Percentiles rank a stretch among this genome's conserved stretches.
Evolutionary conservation across 2,113 vertebrate species (phyloP).

Genomic region (Cryptomyrus ogoouensis): DNA sequence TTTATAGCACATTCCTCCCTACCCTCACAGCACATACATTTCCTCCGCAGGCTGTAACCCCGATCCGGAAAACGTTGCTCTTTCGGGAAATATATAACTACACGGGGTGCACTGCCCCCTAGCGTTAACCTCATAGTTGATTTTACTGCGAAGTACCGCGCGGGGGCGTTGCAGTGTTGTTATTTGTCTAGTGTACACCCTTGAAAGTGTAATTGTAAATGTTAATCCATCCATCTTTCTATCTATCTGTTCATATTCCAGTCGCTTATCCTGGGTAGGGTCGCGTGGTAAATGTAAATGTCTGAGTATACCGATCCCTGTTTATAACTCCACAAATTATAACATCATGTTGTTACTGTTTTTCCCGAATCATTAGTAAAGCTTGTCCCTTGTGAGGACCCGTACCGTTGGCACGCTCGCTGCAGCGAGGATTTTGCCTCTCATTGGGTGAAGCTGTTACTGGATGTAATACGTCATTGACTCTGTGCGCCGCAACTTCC

Average conservation of each 20-base stretch:
- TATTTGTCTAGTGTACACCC: not conserved
- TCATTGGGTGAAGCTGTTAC: constrained; percentile 24
- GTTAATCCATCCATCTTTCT: not conserved
- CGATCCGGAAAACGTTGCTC: not conserved
- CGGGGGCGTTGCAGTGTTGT: not conserved
- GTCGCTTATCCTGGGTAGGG: not conserved
- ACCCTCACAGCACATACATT: not conserved
- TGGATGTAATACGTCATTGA: not conserved
- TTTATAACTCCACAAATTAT: not conserved
- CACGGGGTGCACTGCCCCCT: not conserved
- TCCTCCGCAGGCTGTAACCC: not conserved
- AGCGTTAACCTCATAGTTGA: not conserved
- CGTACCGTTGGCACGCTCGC: not conserved
- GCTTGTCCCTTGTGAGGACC: not conserved
- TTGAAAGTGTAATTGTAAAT: not conserved
- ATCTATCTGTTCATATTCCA: not conserved
- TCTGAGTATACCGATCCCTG: not conserved
- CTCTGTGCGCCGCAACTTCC: constrained; percentile 46
- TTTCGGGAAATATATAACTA: not conserved
- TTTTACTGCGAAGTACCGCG: not conserved
- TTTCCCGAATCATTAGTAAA: not conserved
- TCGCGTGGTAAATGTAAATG: not conserved
- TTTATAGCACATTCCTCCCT: not conserved
- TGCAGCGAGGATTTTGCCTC: not conserved
- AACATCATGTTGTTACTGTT: not conserved